Conservation (phyloP, 92 coral and sea anemone species). For the Zoanthus sociatus region DNA sequence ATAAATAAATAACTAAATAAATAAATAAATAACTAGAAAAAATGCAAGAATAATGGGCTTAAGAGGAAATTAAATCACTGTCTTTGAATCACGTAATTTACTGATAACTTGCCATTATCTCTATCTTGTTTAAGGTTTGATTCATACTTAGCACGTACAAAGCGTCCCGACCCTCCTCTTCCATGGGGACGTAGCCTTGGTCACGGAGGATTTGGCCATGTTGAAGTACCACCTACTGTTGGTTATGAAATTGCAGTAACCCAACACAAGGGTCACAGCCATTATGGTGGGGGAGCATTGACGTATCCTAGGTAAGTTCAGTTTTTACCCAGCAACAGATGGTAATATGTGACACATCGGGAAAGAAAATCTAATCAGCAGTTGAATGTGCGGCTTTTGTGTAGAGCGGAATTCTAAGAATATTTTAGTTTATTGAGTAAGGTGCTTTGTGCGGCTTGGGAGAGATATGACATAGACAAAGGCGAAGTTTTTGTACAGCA, state of each 20-base stretch:
- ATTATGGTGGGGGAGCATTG: conserved; percentile 92
- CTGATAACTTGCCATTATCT: conserved; percentile 12
- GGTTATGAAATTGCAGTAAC: conserved; percentile 86
- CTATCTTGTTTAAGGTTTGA: conserved; percentile 63
- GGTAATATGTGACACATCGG: too few relatives aligned
- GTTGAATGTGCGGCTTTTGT: too few relatives aligned
- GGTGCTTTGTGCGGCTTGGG: too few relatives aligned
- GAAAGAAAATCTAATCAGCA: too few relatives aligned
- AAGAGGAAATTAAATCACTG: too few relatives aligned
- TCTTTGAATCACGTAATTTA: background rate
- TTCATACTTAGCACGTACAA: conserved; percentile 72
- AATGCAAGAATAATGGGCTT: too few relatives aligned
- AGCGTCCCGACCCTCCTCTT: conserved; percentile 62
- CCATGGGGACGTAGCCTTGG: conserved; percentile 99
- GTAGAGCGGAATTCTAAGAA: too few relatives aligned
- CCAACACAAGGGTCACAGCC: conserved; percentile 97
- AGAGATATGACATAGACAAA: too few relatives aligned
- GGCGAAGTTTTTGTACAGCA: too few relatives aligned
- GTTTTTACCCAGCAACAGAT: background rate
- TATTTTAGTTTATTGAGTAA: too few relatives aligned
- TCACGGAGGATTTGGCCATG: conserved; percentile 93
- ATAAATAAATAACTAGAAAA: too few relatives aligned
- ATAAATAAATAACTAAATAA: too few relatives aligned
- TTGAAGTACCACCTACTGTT: conserved; percentile 86
- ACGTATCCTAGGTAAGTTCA: conserved; percentile 90